Conservation (phyloP, 2,113 vertebrate species). For the Gobius niger region DNA sequence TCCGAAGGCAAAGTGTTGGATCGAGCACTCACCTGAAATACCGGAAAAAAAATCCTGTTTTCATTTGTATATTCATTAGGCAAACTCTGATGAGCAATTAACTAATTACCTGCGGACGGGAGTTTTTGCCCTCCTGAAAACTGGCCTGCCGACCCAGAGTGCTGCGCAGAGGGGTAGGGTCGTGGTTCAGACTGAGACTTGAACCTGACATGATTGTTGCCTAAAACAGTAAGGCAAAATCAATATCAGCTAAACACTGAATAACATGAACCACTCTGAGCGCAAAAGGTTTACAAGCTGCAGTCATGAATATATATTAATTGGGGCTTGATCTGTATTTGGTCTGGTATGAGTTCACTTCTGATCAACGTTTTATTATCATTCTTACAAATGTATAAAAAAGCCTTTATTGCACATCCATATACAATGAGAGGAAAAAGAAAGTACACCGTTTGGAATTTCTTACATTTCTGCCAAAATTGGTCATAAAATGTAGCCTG, state of each 20-base stretch:
- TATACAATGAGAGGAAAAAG: too few relatives aligned
- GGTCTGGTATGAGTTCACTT: neutral
- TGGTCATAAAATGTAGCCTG: too few relatives aligned
- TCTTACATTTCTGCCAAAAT: too few relatives aligned
- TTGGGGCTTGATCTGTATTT: neutral
- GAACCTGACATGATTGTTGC: constrained; percentile 99
- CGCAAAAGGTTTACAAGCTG: constrained; percentile 5
- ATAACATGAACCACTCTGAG: neutral
- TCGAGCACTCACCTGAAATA: constrained; percentile 81
- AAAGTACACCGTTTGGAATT: too few relatives aligned
- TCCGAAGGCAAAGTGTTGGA: constrained; percentile 96
- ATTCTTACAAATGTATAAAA: too few relatives aligned
- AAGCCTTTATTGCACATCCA: too few relatives aligned
- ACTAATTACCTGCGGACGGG: constrained; percentile 81
- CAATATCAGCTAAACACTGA: neutral
- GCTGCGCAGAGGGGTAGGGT: constrained; percentile 82
- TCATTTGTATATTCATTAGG: neutral
- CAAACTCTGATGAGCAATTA: neutral
- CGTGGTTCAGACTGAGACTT: constrained; percentile 93
- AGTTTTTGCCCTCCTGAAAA: constrained; percentile 92
- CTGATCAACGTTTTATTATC: neutral
- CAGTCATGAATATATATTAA: neutral
- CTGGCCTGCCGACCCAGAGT: constrained; percentile 94
- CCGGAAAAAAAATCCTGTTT: neutral
- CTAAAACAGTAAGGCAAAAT: constrained; percentile 65